Conservation (phyloP, 1,140 invertebrate genomes). For the Ceratosolen fusciceps region DNA sequence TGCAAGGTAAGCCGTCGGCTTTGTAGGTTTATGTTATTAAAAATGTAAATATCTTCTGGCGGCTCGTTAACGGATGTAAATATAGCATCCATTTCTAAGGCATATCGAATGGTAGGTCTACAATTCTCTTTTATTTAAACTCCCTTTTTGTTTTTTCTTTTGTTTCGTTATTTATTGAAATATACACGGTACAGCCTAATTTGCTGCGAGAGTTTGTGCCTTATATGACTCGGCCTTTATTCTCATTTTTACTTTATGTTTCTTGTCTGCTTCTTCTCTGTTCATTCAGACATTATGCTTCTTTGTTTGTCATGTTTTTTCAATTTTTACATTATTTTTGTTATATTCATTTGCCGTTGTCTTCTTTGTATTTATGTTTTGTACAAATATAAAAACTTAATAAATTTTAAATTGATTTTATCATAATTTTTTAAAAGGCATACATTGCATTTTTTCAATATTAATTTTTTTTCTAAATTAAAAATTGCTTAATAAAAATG, state of each 20-base stretch:
- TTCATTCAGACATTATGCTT: background rate
- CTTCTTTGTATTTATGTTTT: conserved; percentile 16
- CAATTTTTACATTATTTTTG: background rate
- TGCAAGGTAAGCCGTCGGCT: conserved; percentile 51
- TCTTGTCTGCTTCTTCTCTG: background rate
- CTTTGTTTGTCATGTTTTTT: conserved; percentile 7
- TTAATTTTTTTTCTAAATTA: background rate
- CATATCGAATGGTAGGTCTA: background rate
- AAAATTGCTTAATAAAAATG: background rate
- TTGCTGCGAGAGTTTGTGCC: conserved; percentile 27
- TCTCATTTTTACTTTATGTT: conserved; percentile 25
- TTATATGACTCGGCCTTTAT: conserved; percentile 33
- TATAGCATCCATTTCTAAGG: conserved; percentile 56
- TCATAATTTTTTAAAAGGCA: background rate
- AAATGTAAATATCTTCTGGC: conserved; percentile 71
- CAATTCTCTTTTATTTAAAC: background rate
- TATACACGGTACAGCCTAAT: conserved; percentile 36
- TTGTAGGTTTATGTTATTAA: conserved; percentile 70
- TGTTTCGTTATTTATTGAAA: conserved; percentile 70
- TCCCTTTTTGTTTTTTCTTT: conserved; percentile 58
- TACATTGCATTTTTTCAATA: background rate
- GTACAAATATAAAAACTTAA: background rate
- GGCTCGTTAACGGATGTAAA: conserved; percentile 71
- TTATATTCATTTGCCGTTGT: background rate
- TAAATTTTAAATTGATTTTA: conserved; percentile 26